Evolutionary conservation across 2,888 invertebrate genomes (phyloP).

Genomic region (Axea sp.): DNA sequence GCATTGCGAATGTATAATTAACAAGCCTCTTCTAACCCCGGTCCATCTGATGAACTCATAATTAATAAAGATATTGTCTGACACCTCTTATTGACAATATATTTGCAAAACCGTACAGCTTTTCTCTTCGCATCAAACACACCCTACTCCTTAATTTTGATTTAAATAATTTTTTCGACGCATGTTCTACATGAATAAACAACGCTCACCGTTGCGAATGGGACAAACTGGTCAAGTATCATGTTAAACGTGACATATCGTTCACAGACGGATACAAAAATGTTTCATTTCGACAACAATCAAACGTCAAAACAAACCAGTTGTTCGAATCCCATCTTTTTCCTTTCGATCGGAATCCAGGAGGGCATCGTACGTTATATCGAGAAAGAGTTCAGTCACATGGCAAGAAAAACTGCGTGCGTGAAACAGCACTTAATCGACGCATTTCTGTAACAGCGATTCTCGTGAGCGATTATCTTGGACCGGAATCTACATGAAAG

Average conservation of each 20-base stretch:
- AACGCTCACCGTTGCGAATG: no score
- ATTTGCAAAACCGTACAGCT: neutral
- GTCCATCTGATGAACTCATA: conserved; percentile 21
- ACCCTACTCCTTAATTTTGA: no score
- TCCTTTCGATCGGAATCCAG: conserved; percentile 34
- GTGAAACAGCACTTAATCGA: conserved; percentile 59
- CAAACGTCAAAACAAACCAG: conserved; percentile 12
- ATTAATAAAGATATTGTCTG: conserved; percentile 42
- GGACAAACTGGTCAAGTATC: no score
- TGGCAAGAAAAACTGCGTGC: conserved; percentile 54
- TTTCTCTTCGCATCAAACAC: no score
- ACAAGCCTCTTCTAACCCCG: conserved; percentile 21
- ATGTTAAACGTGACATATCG: conserved; percentile 16
- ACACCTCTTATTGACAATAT: conserved; percentile 19
- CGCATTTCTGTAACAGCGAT: conserved; percentile 52
- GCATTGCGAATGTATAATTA: conserved; percentile 53
- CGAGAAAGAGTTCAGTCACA: conserved; percentile 51
- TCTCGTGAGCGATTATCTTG: conserved; percentile 52
- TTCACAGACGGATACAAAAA: neutral
- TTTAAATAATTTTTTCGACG: no score
- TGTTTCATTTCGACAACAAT: conserved; percentile 9
- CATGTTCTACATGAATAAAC: no score
- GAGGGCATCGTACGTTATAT: conserved; percentile 40
- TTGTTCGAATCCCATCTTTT: conserved; percentile 14
- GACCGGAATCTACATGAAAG: conserved; percentile 18